Evolutionary conservation across 2,113 vertebrate genomes (phyloP), one percentile per base, ranked within the genome.

Genomic region (Chaenogobius annularis): DNA sequence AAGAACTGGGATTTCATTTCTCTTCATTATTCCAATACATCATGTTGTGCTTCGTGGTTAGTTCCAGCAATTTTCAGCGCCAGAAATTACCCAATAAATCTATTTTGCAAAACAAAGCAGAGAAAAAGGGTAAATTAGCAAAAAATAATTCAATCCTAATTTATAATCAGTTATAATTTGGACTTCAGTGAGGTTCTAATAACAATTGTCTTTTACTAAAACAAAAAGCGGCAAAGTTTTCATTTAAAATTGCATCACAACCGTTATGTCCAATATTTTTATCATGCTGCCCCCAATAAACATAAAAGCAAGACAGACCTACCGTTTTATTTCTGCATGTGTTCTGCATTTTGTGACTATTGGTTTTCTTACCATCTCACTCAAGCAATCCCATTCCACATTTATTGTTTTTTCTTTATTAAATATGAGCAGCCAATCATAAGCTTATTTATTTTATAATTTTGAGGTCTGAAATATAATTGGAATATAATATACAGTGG

Each of bases 401-500:
- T 76, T 71, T n/a, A 75, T 56, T 46, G 23, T 65, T 64, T 73
- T 74, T 63, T 62, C 55, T 74, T 74, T 19, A 68, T 72, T 74
- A 66, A 14, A 64, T n/a, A n/a, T n/a, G n/a, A 69, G 12, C 31
- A 5, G 31, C 59, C 23, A 72, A 74, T 69, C 35, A 37, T 69
- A 70, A 55, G 54, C 44, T 68, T 20, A 31, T 23, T 23, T 54
- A 75, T 78, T 69, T 59, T 14, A 9, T 50, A 3, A 5, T 17
- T 19, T 6, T 7, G 1, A 3, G 5, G 47, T 50, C 15, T 71
- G 46, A 56, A 31, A 31, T 31, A 31, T 4, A 62, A 31, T 61
- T 81, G 70, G 72, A 56, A 48, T n/a, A n/a, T n/a, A n/a, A n/a
- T n/a, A n/a, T n/a, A n/a, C n/a, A n/a, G 66, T 10, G n/a, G 62